A percentile compares a stretch with the other conserved stretches of the same genome.
Conservation (phyloP, 2,797 vertebrate species). For the Pyrocephalus nanus region DNA sequence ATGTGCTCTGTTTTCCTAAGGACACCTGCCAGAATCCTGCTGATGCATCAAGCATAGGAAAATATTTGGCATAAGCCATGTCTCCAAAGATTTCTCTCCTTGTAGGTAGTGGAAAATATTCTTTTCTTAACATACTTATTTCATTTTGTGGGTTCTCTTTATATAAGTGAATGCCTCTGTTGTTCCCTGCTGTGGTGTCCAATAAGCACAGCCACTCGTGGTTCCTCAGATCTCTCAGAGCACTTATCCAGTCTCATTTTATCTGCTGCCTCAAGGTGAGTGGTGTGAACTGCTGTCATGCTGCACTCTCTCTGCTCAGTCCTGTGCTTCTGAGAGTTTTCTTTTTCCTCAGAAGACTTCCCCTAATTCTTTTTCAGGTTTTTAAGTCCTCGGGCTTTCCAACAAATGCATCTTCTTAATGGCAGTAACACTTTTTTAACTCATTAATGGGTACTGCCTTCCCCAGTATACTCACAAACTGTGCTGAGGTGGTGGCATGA, state of each 20-base stretch:
- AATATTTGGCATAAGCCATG: background rate
- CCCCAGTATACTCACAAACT: background rate
- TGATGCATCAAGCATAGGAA: conserved; percentile 39
- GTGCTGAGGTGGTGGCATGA: background rate
- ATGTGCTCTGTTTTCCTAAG: conserved; percentile 41
- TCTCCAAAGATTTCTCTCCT: conserved; percentile 35
- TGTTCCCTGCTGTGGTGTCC: background rate
- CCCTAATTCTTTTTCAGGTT: background rate
- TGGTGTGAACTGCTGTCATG: background rate
- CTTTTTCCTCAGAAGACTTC: background rate
- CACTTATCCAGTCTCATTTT: background rate
- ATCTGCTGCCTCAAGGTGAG: conserved; percentile 27
- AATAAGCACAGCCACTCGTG: background rate
- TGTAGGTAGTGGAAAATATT: conserved; percentile 51
- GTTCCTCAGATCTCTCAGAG: background rate
- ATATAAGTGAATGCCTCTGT: background rate
- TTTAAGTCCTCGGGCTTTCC: background rate
- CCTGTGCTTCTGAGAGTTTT: background rate
- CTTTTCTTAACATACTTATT: background rate
- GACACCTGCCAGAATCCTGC: conserved; percentile 51
- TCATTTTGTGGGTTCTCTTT: background rate
- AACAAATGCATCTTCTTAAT: background rate
- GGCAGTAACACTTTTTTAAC: background rate
- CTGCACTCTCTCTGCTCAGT: background rate
- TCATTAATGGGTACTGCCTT: background rate